Conservation (phyloP, 2,113 vertebrate genomes). For the Actenoides lindsayi region DNA sequence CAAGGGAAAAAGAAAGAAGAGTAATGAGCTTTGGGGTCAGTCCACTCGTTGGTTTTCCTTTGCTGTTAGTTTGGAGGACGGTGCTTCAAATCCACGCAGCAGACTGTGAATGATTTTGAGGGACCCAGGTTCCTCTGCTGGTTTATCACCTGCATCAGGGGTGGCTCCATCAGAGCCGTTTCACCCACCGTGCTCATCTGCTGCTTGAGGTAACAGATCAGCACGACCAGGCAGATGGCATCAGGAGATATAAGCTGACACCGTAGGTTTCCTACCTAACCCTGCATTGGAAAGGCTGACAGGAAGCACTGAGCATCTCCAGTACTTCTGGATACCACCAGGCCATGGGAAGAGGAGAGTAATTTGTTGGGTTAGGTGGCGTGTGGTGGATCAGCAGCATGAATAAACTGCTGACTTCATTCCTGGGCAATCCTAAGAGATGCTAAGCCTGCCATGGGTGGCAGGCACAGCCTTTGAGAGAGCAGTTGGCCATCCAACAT, state of each 20-base stretch:
- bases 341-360: neutral
- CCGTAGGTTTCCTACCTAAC: neutral
- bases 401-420: neutral
- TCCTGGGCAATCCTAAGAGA: neutral
- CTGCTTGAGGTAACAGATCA: neutral
- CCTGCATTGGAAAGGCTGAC: neutral
- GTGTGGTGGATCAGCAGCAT: fast-evolving
- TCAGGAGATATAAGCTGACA: neutral
- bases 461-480: neutral
- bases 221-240: neutral
- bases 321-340: neutral
- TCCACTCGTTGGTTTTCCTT: neutral
- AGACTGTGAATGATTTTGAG: neutral
- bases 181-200: neutral
- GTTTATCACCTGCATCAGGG: neutral
- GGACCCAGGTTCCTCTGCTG: neutral
- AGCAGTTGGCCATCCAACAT: neutral
- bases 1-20: neutral
- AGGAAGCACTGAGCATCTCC: neutral
- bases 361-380: neutral
- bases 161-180: neutral
- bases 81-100: neutral
- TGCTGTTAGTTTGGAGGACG: neutral
- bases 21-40: neutral
- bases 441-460: neutral